Conservation (phyloP, 2,113 vertebrate genomes). For the Upupa epops region DNA sequence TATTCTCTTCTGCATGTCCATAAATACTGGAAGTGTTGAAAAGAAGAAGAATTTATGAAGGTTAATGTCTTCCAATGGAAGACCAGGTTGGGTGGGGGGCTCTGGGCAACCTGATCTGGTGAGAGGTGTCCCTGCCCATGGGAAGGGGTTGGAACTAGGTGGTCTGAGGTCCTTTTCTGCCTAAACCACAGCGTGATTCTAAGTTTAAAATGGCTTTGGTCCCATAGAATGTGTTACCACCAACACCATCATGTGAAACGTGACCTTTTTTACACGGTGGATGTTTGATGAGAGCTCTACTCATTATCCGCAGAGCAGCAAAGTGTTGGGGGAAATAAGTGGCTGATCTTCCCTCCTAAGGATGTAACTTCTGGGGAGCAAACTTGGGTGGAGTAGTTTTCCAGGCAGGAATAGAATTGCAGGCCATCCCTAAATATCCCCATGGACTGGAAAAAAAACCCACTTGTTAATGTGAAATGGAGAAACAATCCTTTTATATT, state of each 20-base stretch:
- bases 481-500: background rate
- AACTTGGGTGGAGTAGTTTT: background rate
- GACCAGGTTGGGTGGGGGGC: too few species aligned
- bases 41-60: background rate
- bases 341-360: background rate
- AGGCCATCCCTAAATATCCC: background rate
- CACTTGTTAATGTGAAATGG: fast-evolving
- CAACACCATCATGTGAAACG: background rate
- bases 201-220: background rate
- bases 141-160: too few species aligned
- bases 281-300: background rate
- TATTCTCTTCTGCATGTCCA: background rate
- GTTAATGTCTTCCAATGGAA: too few species aligned
- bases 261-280: background rate
- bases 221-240: background rate
- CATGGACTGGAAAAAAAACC: background rate
- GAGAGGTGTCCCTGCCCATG: too few species aligned
- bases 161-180: too few species aligned
- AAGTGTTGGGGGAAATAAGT: background rate
- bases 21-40: background rate
- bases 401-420: background rate
- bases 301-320: background rate
- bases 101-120: too few species aligned
- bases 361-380: background rate
- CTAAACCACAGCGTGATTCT: background rate